Percentiles rank a stretch among this genome's conserved stretches.
Conservation (phyloP, 2,797 vertebrate species). For the Coregonus suidteri region DNA sequence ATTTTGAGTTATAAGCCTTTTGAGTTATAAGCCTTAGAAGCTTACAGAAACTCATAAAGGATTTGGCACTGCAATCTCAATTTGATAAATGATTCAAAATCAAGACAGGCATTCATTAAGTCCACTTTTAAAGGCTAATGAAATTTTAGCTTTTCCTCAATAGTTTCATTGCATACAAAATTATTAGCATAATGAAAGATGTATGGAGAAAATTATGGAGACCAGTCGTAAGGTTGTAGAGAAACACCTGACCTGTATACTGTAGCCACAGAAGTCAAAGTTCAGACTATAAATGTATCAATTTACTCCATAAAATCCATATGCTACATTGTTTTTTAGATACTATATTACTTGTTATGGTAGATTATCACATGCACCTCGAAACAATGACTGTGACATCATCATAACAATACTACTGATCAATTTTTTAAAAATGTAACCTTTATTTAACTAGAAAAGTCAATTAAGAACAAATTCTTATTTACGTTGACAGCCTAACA, state of each 20-base stretch:
- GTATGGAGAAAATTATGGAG: neutral
- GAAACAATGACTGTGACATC: too few relatives aligned
- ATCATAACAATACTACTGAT: neutral
- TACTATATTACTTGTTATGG: too few relatives aligned
- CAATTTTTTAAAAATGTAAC: too few relatives aligned
- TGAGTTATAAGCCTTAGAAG: neutral
- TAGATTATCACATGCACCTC: too few relatives aligned
- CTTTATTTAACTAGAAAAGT: too few relatives aligned
- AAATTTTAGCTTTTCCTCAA: slow-evolving; percentile 5
- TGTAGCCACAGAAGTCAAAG: neutral
- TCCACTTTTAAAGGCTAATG: slow-evolving; percentile 6
- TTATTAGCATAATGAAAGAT: neutral
- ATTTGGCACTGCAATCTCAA: neutral
- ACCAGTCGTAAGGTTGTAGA: neutral
- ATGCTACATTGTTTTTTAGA: too few relatives aligned
- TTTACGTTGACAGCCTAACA: too few relatives aligned
- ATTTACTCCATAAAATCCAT: neutral
- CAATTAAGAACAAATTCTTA: too few relatives aligned
- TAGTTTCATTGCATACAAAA: slow-evolving; percentile 1
- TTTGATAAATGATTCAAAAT: slow-evolving; percentile 9
- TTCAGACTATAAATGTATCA: neutral
- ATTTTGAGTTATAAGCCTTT: too few relatives aligned
- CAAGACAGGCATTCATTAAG: slow-evolving; percentile 12
- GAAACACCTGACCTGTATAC: neutral
- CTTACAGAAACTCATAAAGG: neutral